These are phyloP conservation scores for Oreochromis aureus DNA, from an alignment of 2,113 vertebrate species.

Conservation along the genomic window DNA sequence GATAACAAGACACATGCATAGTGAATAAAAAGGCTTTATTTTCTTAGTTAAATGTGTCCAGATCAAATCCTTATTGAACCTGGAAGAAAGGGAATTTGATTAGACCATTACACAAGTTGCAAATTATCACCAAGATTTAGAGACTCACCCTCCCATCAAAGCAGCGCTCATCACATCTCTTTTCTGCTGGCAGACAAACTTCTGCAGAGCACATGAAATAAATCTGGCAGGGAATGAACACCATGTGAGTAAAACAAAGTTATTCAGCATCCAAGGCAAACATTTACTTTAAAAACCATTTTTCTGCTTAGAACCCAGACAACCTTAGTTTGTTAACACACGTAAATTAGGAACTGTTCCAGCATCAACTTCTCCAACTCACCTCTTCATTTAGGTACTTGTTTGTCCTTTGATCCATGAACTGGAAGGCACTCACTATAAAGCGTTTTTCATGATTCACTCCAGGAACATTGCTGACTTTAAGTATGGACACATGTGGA, in stretches of 20 bases:
- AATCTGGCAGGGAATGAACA: conserved; percentile 44
- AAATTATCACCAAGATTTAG: background rate
- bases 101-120: background rate
- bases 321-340: accelerated
- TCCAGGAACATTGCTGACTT: background rate
- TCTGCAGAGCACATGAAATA: conserved; percentile 74
- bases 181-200: conserved; percentile 51
- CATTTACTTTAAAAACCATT: background rate
- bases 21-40: background rate
- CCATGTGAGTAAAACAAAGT: background rate
- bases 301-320: background rate
- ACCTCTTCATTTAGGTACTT: conserved; percentile 69
- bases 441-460: conserved; percentile 52
- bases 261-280: background rate
- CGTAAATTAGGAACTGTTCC: background rate
- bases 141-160: conserved; percentile 55
- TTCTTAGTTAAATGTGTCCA: background rate
- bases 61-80: background rate
- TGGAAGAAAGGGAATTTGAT: background rate
- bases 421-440: conserved; percentile 61
- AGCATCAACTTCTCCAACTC: background rate
- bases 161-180: conserved; percentile 50
- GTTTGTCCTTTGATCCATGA: conserved; percentile 58
- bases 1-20: accelerated
- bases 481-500: conserved; percentile 26